A percentile compares a stretch with the other conserved stretches of the same genome.
Conservation (phyloP, 2,888 invertebrate genomes). For the Rhogogaster chlorosoma region DNA sequence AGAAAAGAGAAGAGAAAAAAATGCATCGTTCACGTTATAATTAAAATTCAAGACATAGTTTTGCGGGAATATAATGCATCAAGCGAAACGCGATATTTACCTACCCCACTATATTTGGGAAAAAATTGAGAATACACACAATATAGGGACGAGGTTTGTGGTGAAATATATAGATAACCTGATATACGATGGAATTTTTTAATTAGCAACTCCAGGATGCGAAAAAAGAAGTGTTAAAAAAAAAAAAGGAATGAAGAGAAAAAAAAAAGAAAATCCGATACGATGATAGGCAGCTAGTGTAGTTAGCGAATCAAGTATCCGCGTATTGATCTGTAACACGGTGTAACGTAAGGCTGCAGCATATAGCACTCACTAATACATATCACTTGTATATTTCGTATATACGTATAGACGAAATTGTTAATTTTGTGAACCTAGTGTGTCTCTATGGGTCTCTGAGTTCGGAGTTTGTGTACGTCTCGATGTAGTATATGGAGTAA, state of each 20-base stretch:
- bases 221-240: not conserved
- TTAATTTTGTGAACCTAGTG: not conserved
- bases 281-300: conserved; percentile 48
- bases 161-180: conserved; percentile 62
- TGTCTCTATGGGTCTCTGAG: not conserved
- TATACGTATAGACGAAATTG: not conserved
- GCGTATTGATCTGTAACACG: conserved; percentile 35
- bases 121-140: too few relatives aligned
- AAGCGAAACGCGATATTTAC: too few relatives aligned
- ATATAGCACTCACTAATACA: not conserved
- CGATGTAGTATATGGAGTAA: not conserved
- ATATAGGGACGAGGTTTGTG: not conserved
- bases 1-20: too few relatives aligned
- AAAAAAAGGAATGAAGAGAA: not conserved
- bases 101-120: too few relatives aligned
- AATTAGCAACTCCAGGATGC: conserved; percentile 63
- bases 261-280: conserved; percentile 60
- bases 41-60: too few relatives aligned
- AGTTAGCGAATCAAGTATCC: conserved; percentile 12
- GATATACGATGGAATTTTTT: conserved; percentile 73
- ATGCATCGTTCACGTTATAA: too few relatives aligned
- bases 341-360: conserved; percentile 6
- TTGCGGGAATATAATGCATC: too few relatives aligned
- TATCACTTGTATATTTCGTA: not conserved
- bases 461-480: not conserved